Evolutionary conservation across 2,113 vertebrate genomes (phyloP).

Genomic region (Lampris megalopsis): DNA sequence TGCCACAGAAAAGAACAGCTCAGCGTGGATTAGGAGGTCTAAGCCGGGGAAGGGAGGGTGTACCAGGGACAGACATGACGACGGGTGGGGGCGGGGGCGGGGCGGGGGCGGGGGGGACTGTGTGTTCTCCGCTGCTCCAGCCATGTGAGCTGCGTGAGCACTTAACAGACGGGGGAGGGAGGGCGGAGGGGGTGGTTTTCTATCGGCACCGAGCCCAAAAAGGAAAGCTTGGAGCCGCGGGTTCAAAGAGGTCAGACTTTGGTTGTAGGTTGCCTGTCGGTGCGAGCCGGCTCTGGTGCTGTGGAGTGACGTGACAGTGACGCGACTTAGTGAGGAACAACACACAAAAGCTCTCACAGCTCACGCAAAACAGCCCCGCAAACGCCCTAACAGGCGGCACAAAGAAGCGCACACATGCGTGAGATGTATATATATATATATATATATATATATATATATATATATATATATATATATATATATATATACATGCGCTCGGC

Average conservation of each 20-base stretch:
- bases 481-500: no score
- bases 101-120: conserved; percentile 63
- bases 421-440: not conserved
- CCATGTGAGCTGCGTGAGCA: conserved; percentile 63
- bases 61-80: conserved; percentile 55
- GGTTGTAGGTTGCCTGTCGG: conserved; percentile 26
- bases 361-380: not conserved
- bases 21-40: conserved; percentile 77
- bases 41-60: conserved; percentile 70
- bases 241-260: conserved; percentile 42
- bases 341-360: not conserved
- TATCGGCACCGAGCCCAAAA: conserved; percentile 50
- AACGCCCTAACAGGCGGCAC: not conserved
- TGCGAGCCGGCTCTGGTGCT: conserved; percentile 5
- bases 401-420: no score
- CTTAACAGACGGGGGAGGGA: conserved; percentile 19
- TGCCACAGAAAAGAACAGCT: conserved; percentile 77
- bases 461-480: not conserved
- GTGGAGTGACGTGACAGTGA: not conserved
- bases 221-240: conserved; percentile 51
- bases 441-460: not conserved
- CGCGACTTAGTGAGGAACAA: not conserved
- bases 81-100: conserved; percentile 64
- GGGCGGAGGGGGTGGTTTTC: conserved; percentile 12
- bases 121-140: conserved; percentile 50